Evolutionary conservation across 2,797 vertebrate species (phyloP), one percentile per base, ranked within the genome.

Genomic region (Odontamblyopus rebecca): DNA sequence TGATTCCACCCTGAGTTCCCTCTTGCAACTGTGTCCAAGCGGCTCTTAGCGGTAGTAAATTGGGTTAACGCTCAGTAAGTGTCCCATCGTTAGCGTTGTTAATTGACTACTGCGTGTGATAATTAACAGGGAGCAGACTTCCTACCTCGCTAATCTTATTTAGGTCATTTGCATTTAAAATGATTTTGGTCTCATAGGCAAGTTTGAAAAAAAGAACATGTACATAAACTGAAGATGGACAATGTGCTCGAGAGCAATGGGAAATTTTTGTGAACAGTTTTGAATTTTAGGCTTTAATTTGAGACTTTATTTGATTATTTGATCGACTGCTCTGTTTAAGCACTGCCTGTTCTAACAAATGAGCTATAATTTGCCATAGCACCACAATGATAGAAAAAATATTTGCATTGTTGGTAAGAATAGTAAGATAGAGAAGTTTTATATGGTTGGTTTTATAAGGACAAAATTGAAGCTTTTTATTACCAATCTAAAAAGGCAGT

Each of bases 161-260:
- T 92, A 85, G 89, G 90, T 92, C 88, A 93, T 92, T 93, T 91
- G 91, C 92, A 92, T 92, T 92, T 93, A 91, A 93, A 93, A 93
- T 85, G 90, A 83, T 92, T 92, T 91, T 79, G 77, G 80, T 86
- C 84, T 90, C 88, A 74, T 73, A 89, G 86, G 81, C 80, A 84
- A 81, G 77, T 79, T 75, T 35, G 4, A 29, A 23, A 32, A 61
- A 72, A 60, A 76, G n/a, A 67, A 70, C 68, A 69, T 57, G 67
- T 29, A 35, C 29, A 57, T 0, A 19, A 72, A 71, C 70, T 67
- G 71, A 70, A 60, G 82, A 68, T 75, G 74, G 75, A 54, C 35
- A 67, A 84, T 66, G 26, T 70, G 61, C 66, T 61, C 72, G 56
- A 54, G 60, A 66, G 71, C 69, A 61, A 76, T 68, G 23, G 18